A percentile compares a stretch with the other conserved stretches of the same genome.
Conservation (phyloP, 2,797 vertebrate species). For the Lacerta viridis region DNA sequence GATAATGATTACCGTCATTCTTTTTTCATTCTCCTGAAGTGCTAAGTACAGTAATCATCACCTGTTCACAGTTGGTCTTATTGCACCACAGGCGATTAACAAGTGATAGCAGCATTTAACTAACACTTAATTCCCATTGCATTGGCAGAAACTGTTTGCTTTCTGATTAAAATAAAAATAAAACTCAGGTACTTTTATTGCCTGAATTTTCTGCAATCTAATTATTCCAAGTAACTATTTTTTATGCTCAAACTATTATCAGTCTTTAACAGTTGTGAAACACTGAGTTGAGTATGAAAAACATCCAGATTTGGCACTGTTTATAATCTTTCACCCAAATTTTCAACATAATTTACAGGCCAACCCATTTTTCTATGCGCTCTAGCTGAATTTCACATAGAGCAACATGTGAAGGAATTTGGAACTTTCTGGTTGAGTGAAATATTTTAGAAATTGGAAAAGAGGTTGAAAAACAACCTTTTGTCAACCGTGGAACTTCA, state of each 20-base stretch:
- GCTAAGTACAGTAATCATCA: slow-evolving; percentile 68
- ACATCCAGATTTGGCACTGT: background rate
- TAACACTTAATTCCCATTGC: slow-evolving; percentile 59
- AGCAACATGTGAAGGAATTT: background rate
- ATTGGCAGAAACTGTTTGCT: slow-evolving; percentile 47
- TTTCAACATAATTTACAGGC: background rate
- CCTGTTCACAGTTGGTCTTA: slow-evolving; percentile 60
- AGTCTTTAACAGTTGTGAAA: background rate
- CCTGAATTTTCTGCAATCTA: slow-evolving; percentile 32
- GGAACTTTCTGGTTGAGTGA: background rate
- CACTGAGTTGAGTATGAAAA: background rate
- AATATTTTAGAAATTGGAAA: background rate
- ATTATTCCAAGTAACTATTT: slow-evolving; percentile 1
- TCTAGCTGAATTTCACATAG: background rate
- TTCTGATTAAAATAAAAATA: slow-evolving; percentile 25
- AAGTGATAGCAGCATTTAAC: slow-evolving; percentile 63
- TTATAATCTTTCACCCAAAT: background rate
- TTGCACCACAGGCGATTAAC: slow-evolving; percentile 59
- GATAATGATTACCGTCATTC: slow-evolving; percentile 61
- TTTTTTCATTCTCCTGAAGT: slow-evolving; percentile 61
- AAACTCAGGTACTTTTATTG: slow-evolving; percentile 12
- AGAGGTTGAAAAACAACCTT: too few species aligned
- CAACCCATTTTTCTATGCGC: too few species aligned
- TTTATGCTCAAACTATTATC: background rate
- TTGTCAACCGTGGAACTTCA: too few species aligned